Percentiles rank a stretch among this genome's conserved stretches.
phyloP scores from a whole-genome alignment of 2,113 vertebrate species.

The Amphiprion percula region DNA sequence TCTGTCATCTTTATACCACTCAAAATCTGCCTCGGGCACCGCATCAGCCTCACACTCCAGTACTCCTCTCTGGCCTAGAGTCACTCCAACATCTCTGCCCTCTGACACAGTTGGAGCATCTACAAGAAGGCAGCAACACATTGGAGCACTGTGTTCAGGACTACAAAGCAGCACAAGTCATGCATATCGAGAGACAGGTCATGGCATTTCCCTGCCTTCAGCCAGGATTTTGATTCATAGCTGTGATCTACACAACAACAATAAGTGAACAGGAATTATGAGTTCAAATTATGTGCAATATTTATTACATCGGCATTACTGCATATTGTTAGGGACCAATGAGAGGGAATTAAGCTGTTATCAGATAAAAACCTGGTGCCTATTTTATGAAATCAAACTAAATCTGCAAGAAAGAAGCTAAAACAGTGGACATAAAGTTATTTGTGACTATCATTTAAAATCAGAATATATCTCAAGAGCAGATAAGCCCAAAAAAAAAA shows the following conservation, averaged over 20 bases:
- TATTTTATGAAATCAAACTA: no score
- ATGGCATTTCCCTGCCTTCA: not conserved
- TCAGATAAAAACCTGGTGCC: no score
- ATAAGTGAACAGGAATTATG: constrained; percentile 7
- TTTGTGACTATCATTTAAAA: no score
- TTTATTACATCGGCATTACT: not conserved
- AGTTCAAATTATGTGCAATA: constrained; percentile 3
- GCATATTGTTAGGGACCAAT: not conserved
- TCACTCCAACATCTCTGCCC: constrained; percentile 91
- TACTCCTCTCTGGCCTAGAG: constrained; percentile 91
- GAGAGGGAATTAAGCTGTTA: constrained; percentile 4
- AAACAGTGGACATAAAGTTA: no score
- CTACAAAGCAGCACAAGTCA: constrained; percentile 16
- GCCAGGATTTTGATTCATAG: not conserved
- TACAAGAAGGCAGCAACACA: constrained; percentile 64
- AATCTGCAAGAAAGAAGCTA: no score
- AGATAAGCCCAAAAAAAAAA: no score
- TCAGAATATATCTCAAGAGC: no score
- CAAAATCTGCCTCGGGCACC: constrained; percentile 92
- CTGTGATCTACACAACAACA: not conserved
- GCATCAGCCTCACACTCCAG: constrained; percentile 94
- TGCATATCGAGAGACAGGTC: constrained; percentile 1
- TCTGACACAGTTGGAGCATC: constrained; percentile 93
- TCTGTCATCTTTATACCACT: constrained; percentile 97
- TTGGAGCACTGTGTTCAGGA: constrained; percentile 22